Percentiles rank a stretch among this genome's conserved stretches.
Evolutionary conservation across 2,113 vertebrate genomes (phyloP).

Genomic region (Phalacrocorax pelagicus): DNA sequence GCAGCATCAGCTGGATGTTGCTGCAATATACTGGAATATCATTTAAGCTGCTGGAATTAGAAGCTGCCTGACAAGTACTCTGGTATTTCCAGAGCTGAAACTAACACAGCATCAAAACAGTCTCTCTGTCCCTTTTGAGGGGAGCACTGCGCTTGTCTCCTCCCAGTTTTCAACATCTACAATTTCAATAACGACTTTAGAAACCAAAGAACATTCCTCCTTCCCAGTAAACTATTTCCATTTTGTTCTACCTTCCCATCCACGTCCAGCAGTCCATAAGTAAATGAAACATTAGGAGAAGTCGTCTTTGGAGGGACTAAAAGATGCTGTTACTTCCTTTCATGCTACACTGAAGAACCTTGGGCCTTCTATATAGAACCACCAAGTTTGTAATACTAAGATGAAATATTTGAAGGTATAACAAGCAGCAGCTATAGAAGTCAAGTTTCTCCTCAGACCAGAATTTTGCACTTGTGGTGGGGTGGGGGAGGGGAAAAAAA

Average conservation of each 20-base stretch:
- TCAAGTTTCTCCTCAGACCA: background rate
- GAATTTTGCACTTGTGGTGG: background rate
- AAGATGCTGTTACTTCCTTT: background rate
- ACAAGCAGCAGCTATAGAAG: background rate
- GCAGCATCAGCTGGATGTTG: background rate
- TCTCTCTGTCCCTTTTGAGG: background rate
- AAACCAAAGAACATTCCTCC: background rate
- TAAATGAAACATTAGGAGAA: background rate
- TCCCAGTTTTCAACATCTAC: background rate
- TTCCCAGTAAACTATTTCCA: background rate
- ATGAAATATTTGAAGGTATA: background rate
- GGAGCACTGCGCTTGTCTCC: background rate
- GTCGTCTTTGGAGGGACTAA: background rate
- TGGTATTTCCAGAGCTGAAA: background rate
- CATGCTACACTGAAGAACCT: background rate
- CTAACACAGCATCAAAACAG: background rate
- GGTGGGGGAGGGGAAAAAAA: too few species aligned
- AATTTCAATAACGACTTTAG: background rate
- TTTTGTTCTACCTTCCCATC: background rate
- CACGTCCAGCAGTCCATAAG: background rate
- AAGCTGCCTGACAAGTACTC: background rate
- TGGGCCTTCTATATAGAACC: background rate
- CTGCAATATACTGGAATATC: background rate
- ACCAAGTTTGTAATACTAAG: background rate
- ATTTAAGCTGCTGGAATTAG: slow-evolving; percentile 32